Base-by-base conservation (phyloP, 2,888 invertebrate species). In the Brenthis ino region DNA sequence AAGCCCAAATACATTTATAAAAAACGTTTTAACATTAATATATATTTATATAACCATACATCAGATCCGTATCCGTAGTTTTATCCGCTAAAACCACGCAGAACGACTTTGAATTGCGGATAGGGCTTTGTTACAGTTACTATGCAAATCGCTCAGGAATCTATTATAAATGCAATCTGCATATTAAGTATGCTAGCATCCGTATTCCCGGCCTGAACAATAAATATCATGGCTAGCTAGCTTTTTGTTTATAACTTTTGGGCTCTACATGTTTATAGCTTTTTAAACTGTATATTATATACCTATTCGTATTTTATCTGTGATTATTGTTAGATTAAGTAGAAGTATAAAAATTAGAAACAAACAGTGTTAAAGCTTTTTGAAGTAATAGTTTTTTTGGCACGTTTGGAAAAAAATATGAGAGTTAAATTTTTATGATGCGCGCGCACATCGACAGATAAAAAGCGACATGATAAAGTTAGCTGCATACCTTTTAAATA, bases 81-180 rank as follows among this genome's bases (percentile, higher is more conserved):
- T 64, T 58, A 54, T 68, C 57, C 60, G 2, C 24, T 13, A 57
- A 50, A 65, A 28, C 48, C 28, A 37, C 50, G 33, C 57, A 33
- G 33, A 54, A 53, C 68, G 64, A 50, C 64, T 43, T 68, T 65
- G 64, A 68, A 68, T 68, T 47, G 56, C 65, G 51, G 65, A 69
- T 57, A 69, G 56, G 53, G 53, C 56, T 61, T 65, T 69, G 67
- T 65, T 67, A 69, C 69, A 69, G 72, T 72, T 69, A 72, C 57
- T 67, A 69, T 72, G 72, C 67, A 72, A 72, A 72, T 72, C 60
- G 54, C 11, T 60, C 16, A 57, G 57, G 69, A 69, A 63, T 65
- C 65, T 57, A 69, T 72, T 72, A 72, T 69, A 69, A 69, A 69
- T 69, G 69, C 72, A 65, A 57, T 61, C 57, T 67, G 72, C 67